phyloP scores from a whole-genome alignment of 2,113 vertebrate genomes.

The Prionailurus bengalensis region DNA sequence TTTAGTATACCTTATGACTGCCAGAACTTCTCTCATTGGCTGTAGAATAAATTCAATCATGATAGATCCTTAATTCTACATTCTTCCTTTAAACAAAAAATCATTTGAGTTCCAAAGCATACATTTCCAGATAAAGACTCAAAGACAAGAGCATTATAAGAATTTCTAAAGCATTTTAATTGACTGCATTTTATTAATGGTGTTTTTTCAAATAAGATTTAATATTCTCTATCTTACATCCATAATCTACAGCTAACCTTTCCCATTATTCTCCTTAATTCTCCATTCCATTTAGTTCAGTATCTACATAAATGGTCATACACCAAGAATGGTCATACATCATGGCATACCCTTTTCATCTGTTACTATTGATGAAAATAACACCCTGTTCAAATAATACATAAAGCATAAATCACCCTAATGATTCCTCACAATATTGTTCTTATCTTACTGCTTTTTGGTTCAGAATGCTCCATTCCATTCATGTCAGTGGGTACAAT shows the following conservation, averaged over 20 bases:
- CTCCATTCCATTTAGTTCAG: neutral
- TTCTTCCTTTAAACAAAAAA: constrained; percentile 29
- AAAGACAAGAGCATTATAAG: neutral
- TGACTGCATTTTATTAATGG: neutral
- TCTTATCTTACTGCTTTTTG: neutral
- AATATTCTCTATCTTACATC: neutral
- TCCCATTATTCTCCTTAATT: neutral
- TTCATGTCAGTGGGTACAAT: neutral
- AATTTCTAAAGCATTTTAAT: constrained; percentile 26
- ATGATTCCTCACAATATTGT: neutral
- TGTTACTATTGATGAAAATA: constrained; percentile 2
- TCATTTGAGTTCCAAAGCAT: neutral
- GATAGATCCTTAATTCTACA: constrained; percentile 33
- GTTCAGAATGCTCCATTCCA: neutral
- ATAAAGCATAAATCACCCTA: neutral
- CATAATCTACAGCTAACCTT: neutral
- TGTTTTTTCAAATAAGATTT: neutral
- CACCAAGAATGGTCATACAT: neutral
- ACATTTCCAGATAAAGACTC: constrained; percentile 9
- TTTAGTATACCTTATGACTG: constrained; percentile 21
- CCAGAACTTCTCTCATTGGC: neutral
- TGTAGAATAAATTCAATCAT: neutral
- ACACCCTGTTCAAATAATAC: neutral
- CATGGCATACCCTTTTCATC: neutral
- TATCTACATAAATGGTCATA: neutral